Evolutionary conservation across 1,140 invertebrate genomes (phyloP).

Genomic region (Papilio machaon): DNA sequence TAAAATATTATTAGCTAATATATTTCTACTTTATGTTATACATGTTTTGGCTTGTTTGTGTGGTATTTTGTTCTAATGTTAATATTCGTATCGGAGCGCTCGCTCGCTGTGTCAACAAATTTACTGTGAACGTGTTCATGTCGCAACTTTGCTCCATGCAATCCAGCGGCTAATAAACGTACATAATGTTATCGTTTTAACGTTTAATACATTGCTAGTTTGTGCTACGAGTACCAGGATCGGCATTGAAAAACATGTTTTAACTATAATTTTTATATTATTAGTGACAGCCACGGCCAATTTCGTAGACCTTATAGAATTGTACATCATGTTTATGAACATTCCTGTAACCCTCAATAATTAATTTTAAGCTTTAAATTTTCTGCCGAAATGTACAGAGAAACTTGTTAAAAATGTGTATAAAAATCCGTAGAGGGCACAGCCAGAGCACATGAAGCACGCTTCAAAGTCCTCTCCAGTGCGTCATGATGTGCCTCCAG

Average conservation of each 20-base stretch:
- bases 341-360: not conserved
- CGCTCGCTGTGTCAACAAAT: not conserved
- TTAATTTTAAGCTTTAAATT: not conserved
- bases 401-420: not conserved
- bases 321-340: not conserved
- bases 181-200: not conserved
- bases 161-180: not conserved
- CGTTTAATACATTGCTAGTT: not conserved
- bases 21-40: not conserved
- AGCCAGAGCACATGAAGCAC: not conserved
- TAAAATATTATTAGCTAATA: not conserved
- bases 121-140: slow-evolving; percentile 10
- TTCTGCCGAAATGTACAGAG: not conserved
- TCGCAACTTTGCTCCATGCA: not conserved
- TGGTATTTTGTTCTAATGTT: not conserved
- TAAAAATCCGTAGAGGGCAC: not conserved
- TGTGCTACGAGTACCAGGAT: not conserved
- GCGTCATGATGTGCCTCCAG: not conserved
- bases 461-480: slow-evolving; percentile 8
- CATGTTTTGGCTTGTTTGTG: not conserved
- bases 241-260: not conserved
- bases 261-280: too few species aligned
- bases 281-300: too few species aligned
- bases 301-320: not conserved
- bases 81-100: not conserved